Evolutionary conservation across 2,113 vertebrate genomes (phyloP).

Genomic region (Canis aureus): DNA sequence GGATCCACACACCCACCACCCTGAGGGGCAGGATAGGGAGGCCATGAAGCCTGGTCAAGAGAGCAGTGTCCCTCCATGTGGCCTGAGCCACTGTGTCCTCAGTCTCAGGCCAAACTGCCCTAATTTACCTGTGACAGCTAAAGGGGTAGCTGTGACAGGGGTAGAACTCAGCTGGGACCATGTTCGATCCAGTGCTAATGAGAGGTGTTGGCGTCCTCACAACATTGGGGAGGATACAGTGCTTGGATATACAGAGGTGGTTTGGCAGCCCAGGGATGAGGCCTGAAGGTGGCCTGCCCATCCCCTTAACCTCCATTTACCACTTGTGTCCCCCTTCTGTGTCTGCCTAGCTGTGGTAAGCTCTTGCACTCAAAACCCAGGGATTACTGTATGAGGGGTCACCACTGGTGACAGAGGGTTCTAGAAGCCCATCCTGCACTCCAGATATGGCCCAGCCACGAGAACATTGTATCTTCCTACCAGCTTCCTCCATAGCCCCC

Average conservation of each 20-base stretch:
- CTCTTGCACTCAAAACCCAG: background rate
- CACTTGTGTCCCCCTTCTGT: background rate
- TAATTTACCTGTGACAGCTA: rapidly evolving
- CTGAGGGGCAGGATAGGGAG: background rate
- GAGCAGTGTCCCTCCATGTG: background rate
- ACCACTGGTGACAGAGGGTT: background rate
- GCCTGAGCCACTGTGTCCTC: background rate
- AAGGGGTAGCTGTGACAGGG: background rate
- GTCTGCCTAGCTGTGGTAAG: background rate
- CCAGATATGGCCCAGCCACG: background rate
- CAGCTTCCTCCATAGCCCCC: background rate
- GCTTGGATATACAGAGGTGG: background rate
- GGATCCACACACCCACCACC: background rate
- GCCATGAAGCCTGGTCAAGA: background rate
- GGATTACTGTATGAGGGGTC: background rate
- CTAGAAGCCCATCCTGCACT: background rate
- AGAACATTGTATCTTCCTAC: background rate
- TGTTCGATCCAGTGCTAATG: background rate
- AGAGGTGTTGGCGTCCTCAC: background rate
- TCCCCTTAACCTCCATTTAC: background rate
- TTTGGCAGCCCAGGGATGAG: background rate
- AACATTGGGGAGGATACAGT: background rate
- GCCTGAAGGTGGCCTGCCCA: background rate
- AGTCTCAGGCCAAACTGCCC: background rate
- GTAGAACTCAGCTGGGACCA: background rate